Conservation (phyloP, 1,140 invertebrate genomes). For the Homalodisca vitripennis region DNA sequence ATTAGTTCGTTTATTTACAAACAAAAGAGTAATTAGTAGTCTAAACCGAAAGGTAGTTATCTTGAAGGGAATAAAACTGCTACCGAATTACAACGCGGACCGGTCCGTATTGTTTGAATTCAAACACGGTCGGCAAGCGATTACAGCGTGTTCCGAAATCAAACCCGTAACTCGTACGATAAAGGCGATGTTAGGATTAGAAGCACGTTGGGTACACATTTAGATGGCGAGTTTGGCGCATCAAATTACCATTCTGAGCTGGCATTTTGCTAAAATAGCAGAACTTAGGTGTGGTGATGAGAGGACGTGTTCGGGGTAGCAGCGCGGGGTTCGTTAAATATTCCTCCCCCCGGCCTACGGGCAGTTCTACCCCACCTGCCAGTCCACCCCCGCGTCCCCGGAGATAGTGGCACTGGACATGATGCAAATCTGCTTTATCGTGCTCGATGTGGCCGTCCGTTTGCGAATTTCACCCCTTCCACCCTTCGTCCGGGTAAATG, state of each 20-base stretch:
- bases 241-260: constrained; percentile 30
- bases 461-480: background rate
- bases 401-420: background rate
- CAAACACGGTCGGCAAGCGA: too few relatives aligned
- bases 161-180: constrained; percentile 3
- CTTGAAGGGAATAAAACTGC: too few relatives aligned
- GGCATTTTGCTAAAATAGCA: constrained; percentile 30
- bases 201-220: constrained; percentile 22
- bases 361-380: background rate
- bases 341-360: background rate
- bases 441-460: constrained; percentile 2
- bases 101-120: too few relatives aligned
- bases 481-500: too few relatives aligned
- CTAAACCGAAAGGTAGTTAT: too few relatives aligned
- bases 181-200: background rate
- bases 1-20: too few relatives aligned
- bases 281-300: constrained; percentile 15
- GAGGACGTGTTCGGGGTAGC: background rate
- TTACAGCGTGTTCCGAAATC: too few relatives aligned
- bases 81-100: too few relatives aligned
- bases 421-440: constrained; percentile 21
- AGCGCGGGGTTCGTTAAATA: constrained; percentile 9
- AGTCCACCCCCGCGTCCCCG: background rate
- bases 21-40: too few relatives aligned
- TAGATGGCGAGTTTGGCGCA: constrained; percentile 25